Evolutionary conservation across 2,113 vertebrate species (phyloP), one percentile per base, ranked within the genome.

Genomic region (Salvelinus fontinalis): DNA sequence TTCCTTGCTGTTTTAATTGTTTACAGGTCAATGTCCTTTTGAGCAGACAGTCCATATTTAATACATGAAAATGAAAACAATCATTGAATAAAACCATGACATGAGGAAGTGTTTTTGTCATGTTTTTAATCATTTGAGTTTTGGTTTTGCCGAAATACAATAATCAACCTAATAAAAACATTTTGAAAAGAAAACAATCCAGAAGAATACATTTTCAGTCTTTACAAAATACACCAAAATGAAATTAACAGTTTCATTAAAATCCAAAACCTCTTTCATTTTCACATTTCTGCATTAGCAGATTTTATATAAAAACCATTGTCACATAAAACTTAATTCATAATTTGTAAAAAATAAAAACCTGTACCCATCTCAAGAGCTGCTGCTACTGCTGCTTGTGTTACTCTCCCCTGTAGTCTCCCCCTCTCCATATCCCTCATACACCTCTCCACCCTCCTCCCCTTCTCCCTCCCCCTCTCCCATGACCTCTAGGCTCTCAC

Each of bases 401-500:
- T 39, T 49, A 24, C 44, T 70, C 22, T 70, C 68, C 4, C 29
- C 75, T 62, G 20, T 57, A 34, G 74, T 67, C 81, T 48, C 48
- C 8, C 39, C 39, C 39, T 44, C 39, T 44, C 39, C 39, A 44
- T 44, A 44, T 44, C 39, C 39, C 39, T 44, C 39, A 44, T 44
- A 44, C 9, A 44, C 39, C 9, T 26, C n/a, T 68, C 13, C 65
- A 14, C 67, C 69, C 39, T 9, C 39, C 77, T 22, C 69, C 49
- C 65, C 62, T 44, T 78, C 75, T 11, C 24, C 64, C 26, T 79
- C 75, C 24, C 13, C 54, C 24, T 70, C 51, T 31, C 74, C 80
- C 22, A 71, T 70, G 49, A 67, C 80, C 34, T 81, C 86, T 72
- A 88, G 70, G 75, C 80, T 88, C 24, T 86, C 75, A 14, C 84